A percentile compares a stretch with the other conserved stretches of the same genome.
Conservation (phyloP, 2,797 vertebrate genomes). For the Mycteria americana region DNA sequence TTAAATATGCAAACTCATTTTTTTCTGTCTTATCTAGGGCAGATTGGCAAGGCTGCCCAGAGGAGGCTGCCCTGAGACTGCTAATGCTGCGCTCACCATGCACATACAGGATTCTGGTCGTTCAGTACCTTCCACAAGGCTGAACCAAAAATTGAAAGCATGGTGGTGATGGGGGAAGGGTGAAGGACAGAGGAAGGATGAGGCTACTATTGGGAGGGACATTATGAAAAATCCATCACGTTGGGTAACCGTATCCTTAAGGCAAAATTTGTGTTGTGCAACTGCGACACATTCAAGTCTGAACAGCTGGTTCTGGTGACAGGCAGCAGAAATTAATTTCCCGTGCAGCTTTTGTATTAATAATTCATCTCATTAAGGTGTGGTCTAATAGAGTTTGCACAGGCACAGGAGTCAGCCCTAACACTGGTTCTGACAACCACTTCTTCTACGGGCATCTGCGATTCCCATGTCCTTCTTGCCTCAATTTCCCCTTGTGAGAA, state of each 20-base stretch:
- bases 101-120: not conserved
- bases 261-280: constrained; percentile 37
- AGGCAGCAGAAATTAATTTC: constrained; percentile 36
- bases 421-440: not conserved
- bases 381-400: constrained; percentile 5
- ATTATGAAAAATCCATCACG: not conserved
- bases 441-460: not conserved
- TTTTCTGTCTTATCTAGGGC: not conserved
- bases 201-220: not conserved
- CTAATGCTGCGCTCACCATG: not conserved
- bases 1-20: not conserved
- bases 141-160: not conserved
- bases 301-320: constrained; percentile 43
- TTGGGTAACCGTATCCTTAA: constrained; percentile 45
- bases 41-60: not conserved
- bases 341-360: constrained; percentile 39
- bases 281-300: constrained; percentile 36
- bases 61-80: accelerated
- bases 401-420: not conserved
- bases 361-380: constrained; percentile 41
- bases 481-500: accelerated
- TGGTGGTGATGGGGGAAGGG: not conserved
- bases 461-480: not conserved
- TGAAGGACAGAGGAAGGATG: not conserved
- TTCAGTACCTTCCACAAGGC: not conserved